These are phyloP conservation scores for Triops longicaudatus DNA, from an alignment of 1,140 invertebrate species.

Conservation along the genomic window DNA sequence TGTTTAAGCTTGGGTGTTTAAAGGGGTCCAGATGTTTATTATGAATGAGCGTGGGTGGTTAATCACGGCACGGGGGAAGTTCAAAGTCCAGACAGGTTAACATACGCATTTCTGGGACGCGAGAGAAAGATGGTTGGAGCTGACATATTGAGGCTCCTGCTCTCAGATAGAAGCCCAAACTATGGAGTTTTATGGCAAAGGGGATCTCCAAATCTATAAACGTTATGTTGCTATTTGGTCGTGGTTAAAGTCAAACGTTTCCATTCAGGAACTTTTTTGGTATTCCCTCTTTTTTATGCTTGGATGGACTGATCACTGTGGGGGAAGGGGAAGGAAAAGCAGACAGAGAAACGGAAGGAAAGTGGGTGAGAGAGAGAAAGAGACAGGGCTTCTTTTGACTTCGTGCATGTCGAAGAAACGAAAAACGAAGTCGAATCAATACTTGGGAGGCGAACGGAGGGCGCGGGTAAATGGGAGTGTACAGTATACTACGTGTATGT, in stretches of 20 bases:
- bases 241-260: slow-evolving; percentile 17
- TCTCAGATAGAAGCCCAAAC: too few species aligned
- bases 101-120: not conserved
- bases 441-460: not conserved
- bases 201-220: not conserved
- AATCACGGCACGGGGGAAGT: slow-evolving; percentile 16
- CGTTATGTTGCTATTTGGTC: slow-evolving; percentile 8
- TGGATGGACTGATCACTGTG: not conserved
- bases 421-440: slow-evolving; percentile 9
- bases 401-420: slow-evolving; percentile 20
- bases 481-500: not conserved
- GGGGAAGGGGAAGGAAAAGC: not conserved
- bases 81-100: slow-evolving; percentile 13
- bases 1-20: not conserved
- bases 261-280: slow-evolving; percentile 15
- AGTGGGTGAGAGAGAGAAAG: too few species aligned
- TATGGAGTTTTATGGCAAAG: too few species aligned
- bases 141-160: too few species aligned
- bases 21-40: not conserved
- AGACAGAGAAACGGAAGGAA: too few species aligned
- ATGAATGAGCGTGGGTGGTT: slow-evolving; percentile 16
- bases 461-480: not conserved
- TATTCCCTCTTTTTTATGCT: slow-evolving; percentile 17
- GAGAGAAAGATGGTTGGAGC: too few species aligned
- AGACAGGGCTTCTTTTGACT: not conserved